phyloP scores from a whole-genome alignment of 2,113 vertebrate genomes.

The Neogobius melanostomus region DNA sequence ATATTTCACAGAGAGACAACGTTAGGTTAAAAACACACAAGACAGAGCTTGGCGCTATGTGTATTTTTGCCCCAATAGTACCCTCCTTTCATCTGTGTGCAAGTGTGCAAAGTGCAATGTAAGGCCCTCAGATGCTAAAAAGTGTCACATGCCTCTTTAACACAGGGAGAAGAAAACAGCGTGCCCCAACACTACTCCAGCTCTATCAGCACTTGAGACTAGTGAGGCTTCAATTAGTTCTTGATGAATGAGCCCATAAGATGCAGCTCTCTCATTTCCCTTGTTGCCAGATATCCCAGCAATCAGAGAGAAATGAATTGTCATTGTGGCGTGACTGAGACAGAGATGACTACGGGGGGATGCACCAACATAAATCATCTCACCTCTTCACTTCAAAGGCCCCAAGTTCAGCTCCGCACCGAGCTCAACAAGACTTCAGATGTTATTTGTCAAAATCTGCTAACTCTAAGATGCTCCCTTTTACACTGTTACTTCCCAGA shows the following conservation, averaged over 20 bases:
- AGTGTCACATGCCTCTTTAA: constrained; percentile 43
- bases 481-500: too few species aligned
- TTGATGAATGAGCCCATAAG: constrained; percentile 98
- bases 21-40: too few species aligned
- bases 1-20: too few species aligned
- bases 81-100: not conserved
- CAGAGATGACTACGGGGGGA: constrained; percentile 41
- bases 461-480: not conserved
- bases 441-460: not conserved
- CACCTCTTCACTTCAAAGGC: constrained; percentile 29
- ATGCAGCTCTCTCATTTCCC: constrained; percentile 93
- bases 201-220: constrained; percentile 95
- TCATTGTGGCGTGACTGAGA: constrained; percentile 70
- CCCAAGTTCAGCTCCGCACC: constrained; percentile 45
- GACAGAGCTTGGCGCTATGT: not conserved
- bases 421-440: constrained; percentile 23
- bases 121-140: constrained; percentile 32
- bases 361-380: constrained; percentile 52
- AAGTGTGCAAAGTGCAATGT: constrained; percentile 7
- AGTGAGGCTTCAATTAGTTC: constrained; percentile 98
- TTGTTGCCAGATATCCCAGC: constrained; percentile 89
- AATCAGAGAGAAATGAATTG: constrained; percentile 84
- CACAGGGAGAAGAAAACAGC: constrained; percentile 52
- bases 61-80: not conserved
- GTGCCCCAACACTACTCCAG: constrained; percentile 84